These are phyloP conservation scores for Gymnobelideus leadbeateri DNA, from an alignment of 2,113 vertebrate genomes.

Conservation along the genomic window DNA sequence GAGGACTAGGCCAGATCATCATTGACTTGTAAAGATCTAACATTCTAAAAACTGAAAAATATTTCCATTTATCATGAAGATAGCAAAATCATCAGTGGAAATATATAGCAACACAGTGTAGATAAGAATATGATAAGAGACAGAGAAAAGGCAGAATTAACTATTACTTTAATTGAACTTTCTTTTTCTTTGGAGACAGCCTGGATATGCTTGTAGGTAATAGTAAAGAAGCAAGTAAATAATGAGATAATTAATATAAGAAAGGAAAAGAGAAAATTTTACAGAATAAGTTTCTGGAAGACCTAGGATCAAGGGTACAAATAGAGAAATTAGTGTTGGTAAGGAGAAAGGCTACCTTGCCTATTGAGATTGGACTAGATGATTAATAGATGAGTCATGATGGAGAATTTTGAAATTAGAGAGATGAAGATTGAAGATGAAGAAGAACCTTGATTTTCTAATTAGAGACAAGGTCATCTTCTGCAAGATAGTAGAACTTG, in stretches of 20 bases:
- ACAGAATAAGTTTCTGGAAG: not conserved
- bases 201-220: not conserved
- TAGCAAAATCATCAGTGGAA: not conserved
- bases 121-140: not conserved
- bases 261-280: not conserved
- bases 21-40: not conserved
- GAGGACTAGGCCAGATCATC: not conserved
- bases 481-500: not conserved
- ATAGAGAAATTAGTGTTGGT: not conserved
- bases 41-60: not conserved
- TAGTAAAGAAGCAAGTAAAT: not conserved
- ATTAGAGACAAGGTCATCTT: not conserved
- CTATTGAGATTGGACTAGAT: not conserved
- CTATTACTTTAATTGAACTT: not conserved
- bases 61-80: not conserved
- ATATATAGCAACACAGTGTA: not conserved
- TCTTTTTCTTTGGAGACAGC: not conserved
- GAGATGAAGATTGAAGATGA: not conserved
- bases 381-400: not conserved
- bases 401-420: not conserved
- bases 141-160: not conserved
- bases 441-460: not conserved
- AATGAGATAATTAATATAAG: not conserved
- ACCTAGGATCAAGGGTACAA: not conserved
- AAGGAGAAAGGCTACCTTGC: not conserved